A percentile compares a stretch with the other conserved stretches of the same genome.
phyloP scores from a whole-genome alignment of 2,888 invertebrate species.

The Drosophila hamatofila region DNA sequence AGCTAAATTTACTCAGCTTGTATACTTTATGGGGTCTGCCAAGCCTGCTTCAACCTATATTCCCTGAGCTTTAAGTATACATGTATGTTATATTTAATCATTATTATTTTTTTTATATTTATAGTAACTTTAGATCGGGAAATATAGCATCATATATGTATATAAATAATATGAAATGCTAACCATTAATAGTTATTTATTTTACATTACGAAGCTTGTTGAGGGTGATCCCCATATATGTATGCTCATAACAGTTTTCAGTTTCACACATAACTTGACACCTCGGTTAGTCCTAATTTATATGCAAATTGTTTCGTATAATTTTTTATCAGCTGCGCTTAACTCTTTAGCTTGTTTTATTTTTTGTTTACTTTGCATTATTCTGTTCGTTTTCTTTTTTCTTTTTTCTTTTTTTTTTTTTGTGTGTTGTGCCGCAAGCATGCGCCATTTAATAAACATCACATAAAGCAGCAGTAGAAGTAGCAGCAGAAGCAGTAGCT shows the following conservation, averaged over 20 bases:
- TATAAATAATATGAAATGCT: background rate
- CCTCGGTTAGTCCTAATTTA: conserved; percentile 72
- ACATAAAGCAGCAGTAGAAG: conserved; percentile 39
- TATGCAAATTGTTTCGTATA: conserved; percentile 74
- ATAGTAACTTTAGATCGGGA: background rate
- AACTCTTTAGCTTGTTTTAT: conserved; percentile 42
- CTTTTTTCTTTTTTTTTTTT: background rate
- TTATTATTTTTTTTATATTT: background rate
- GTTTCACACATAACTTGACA: conserved; percentile 52
- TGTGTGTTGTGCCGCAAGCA: conserved; percentile 56
- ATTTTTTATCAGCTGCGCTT: conserved; percentile 49
- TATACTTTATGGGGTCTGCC: too few relatives aligned
- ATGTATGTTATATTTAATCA: background rate
- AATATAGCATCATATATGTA: background rate
- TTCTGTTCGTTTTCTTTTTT: background rate
- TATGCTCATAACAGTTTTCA: background rate
- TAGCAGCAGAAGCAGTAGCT: conserved; percentile 39
- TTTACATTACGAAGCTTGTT: background rate
- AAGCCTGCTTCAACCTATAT: too few relatives aligned
- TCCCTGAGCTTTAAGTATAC: too few relatives aligned
- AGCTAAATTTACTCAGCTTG: too few relatives aligned
- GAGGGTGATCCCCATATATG: background rate
- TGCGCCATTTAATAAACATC: conserved; percentile 73
- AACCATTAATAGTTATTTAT: background rate
- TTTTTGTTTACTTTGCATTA: conserved; percentile 26